Base-by-base conservation (phyloP, 2,888 invertebrate genomes). In the Lochmaea capreae region DNA sequence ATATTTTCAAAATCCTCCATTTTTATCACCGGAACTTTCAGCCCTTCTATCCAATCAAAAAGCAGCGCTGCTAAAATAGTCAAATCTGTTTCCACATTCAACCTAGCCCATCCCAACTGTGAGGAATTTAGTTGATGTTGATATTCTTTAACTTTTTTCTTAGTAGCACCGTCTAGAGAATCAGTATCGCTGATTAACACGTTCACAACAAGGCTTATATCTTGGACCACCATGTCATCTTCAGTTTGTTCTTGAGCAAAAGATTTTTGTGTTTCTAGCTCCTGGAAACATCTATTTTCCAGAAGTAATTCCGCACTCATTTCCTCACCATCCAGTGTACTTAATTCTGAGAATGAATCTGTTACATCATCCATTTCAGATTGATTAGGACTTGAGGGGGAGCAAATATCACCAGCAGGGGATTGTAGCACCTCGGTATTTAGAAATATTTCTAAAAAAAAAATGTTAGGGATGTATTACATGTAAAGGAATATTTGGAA, bases 11-110 rank as follows among this genome's bases (percentile, higher is more conserved):
- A 88, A 83, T 93, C 92, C 67, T 93, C 92, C 33, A 90, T 87
- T 77, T 90, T 90, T 18, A 95, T 84, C 43, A 94, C 87, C 0
- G 94, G 93, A 70, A 89, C 89, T 87, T 93, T 92, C 62, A 95
- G 86, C 22, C 91, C 91, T 83, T 95, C 94, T 68, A 95, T 84
- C 95, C 95, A 95, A 79, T 93, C 92, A 85, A 92, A 93, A 52
- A 95, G 86, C 5, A 95, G 85, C 1, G 90, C 90, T 0, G 91
- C 88, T 54, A 95, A 84, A 18, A 94, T 88, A 11, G 88, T 86
- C 2, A 93, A 82, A 83, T 90, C 88, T 70, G 90, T 91, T 88
- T 95, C 94, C 63, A 90, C 87, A 69, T 90, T 89, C 42, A 95
- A 88, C 77, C 89, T 90, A 57, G 89, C 86, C 90, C 94, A 93